A percentile compares a stretch with the other conserved stretches of the same genome.
Conservation (phyloP, 2,888 invertebrate genomes). For the Alloscopus bannaensis region DNA sequence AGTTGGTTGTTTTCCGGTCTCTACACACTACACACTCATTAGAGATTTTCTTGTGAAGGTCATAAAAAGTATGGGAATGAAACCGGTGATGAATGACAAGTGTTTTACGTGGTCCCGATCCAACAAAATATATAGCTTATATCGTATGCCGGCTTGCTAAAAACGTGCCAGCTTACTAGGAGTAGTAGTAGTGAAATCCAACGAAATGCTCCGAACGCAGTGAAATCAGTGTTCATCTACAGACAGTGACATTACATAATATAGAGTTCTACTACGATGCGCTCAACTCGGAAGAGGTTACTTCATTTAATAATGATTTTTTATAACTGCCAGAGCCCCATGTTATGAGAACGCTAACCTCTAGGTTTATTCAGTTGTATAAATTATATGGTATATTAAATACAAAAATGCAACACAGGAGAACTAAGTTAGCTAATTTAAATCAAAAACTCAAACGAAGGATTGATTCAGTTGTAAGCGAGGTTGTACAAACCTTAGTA, state of each 20-base stretch:
- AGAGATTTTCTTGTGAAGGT: constrained; percentile 23
- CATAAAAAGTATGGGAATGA: constrained; percentile 26
- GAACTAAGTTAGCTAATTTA: constrained; percentile 17
- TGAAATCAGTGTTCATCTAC: not conserved
- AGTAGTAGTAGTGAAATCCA: not conserved
- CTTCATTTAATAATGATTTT: constrained; percentile 15
- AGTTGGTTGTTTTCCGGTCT: constrained; percentile 28
- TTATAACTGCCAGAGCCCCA: constrained; percentile 12
- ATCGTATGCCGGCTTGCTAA: not conserved
- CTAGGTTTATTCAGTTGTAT: constrained; percentile 32
- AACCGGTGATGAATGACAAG: constrained; percentile 37
- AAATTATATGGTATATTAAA: constrained; percentile 31
- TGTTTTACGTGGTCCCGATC: constrained; percentile 17
- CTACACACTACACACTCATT: too few relatives aligned
- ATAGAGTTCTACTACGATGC: not conserved
- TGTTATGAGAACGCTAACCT: constrained; percentile 21
- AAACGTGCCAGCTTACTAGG: not conserved
- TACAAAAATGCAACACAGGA: constrained; percentile 32
- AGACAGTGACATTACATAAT: not conserved
- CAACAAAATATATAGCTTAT: constrained; percentile 19
- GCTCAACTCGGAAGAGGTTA: constrained; percentile 1
- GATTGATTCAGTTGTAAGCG: constrained; percentile 21
- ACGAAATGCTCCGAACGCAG: constrained; percentile 2
- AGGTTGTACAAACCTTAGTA: too few relatives aligned
- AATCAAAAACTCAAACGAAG: not conserved